These are phyloP conservation scores for Aspidapion aeneum DNA, from an alignment of 2,888 invertebrate species.

Conservation along the genomic window DNA sequence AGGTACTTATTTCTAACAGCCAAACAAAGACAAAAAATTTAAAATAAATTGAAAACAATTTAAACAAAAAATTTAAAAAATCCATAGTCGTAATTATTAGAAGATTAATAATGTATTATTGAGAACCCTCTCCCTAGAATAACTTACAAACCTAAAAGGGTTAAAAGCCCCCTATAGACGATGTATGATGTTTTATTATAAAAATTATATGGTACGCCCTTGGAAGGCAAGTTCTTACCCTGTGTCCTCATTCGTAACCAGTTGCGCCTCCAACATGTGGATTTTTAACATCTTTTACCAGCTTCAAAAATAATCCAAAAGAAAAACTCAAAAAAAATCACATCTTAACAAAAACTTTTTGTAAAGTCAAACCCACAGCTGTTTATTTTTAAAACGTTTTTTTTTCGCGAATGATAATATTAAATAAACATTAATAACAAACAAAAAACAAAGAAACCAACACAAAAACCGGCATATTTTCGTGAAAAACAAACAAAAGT, in stretches of 20 bases:
- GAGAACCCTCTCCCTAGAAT: no score
- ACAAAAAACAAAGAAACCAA: conserved; percentile 1
- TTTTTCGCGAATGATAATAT: conserved; percentile 14
- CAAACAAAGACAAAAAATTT: no score
- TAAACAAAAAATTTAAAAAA: no score
- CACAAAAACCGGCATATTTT: not conserved
- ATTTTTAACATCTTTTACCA: conserved; percentile 63
- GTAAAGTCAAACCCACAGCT: not conserved
- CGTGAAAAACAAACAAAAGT: not conserved
- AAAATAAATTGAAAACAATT: no score
- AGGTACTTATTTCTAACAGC: no score
- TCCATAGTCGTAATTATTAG: no score
- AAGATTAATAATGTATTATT: no score
- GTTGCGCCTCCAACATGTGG: conserved; percentile 68
- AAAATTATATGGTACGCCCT: no score
- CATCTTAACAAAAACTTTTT: conserved; percentile 18
- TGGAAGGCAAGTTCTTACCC: conserved; percentile 40
- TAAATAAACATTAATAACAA: conserved; percentile 10
- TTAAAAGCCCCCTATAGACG: no score
- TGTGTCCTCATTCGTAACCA: conserved; percentile 60
- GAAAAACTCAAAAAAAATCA: conserved; percentile 22
- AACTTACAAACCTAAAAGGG: no score
- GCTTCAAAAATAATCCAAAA: conserved; percentile 29
- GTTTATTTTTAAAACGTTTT: not conserved
- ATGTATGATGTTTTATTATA: no score